phyloP scores from a whole-genome alignment of 2,888 invertebrate genomes.

The Slavum lentiscoides region DNA sequence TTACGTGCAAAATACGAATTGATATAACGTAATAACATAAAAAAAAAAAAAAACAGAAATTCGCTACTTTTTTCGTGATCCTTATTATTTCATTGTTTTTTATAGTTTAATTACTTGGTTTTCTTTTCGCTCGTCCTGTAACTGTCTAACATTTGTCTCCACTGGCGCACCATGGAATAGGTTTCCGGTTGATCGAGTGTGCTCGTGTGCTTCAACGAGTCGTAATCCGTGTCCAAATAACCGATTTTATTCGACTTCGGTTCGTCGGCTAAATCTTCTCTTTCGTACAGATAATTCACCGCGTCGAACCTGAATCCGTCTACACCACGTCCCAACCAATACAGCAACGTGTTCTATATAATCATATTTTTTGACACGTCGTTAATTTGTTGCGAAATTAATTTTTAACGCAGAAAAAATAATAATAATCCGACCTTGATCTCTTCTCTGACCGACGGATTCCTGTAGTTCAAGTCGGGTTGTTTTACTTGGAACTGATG shows the following conservation, averaged over 20 bases:
- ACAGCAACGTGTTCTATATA: constrained; percentile 12
- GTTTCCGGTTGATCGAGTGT: constrained; percentile 47
- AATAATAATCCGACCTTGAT: constrained; percentile 59
- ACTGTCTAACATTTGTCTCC: constrained; percentile 41
- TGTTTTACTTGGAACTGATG: constrained; percentile 70
- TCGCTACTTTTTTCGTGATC: too few species aligned
- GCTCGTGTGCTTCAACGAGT: constrained; percentile 6
- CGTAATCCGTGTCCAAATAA: constrained; percentile 28
- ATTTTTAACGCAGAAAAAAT: too few species aligned
- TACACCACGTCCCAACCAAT: constrained; percentile 46
- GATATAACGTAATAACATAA: too few species aligned
- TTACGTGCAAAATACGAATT: too few species aligned
- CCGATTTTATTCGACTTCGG: constrained; percentile 60
- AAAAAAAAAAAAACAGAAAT: too few species aligned
- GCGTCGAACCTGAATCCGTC: constrained; percentile 50
- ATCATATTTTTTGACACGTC: neutral
- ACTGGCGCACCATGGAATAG: neutral
- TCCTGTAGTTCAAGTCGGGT: constrained; percentile 72
- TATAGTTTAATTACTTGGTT: constrained; percentile 13
- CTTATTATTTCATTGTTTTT: too few species aligned
- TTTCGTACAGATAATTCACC: constrained; percentile 56
- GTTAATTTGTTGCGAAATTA: too few species aligned
- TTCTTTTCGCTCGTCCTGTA: constrained; percentile 25
- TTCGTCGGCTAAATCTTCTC: constrained; percentile 65
- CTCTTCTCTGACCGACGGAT: constrained; percentile 64